Percentiles rank a stretch among this genome's conserved stretches.
These are phyloP conservation scores for Gulo gulo DNA, from an alignment of 2,113 vertebrate genomes.

Conservation along the genomic window DNA sequence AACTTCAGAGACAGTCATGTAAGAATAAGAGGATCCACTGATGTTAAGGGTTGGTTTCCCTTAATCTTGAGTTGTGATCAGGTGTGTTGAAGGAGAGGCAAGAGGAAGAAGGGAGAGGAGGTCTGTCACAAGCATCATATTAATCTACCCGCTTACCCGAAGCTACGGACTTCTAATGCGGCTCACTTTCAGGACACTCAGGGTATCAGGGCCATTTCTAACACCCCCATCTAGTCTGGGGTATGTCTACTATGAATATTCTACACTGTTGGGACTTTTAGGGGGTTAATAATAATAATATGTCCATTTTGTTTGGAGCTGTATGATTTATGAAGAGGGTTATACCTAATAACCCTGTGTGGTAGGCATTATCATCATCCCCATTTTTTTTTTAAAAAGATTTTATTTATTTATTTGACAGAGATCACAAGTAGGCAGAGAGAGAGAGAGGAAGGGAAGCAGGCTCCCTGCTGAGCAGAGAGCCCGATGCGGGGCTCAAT, in stretches of 20 bases:
- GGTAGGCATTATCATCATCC: neutral
- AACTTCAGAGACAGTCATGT: neutral
- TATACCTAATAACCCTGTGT: neutral
- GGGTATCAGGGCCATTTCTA: neutral
- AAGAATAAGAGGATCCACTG: neutral
- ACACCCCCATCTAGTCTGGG: neutral
- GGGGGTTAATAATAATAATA: neutral
- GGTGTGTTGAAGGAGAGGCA: neutral
- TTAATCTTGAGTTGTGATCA: neutral
- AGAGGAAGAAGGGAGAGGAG: neutral
- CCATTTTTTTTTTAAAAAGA: neutral
- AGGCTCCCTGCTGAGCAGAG: too few species aligned
- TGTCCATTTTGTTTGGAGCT: neutral
- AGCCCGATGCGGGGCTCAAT: too few species aligned
- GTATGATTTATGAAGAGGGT: neutral
- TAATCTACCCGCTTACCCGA: too few species aligned
- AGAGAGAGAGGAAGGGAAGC: too few species aligned
- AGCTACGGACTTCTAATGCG: neutral
- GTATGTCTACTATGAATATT: neutral
- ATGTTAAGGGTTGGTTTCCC: too few species aligned
- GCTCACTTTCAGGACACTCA: neutral
- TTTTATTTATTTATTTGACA: too few species aligned
- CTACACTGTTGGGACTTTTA: neutral
- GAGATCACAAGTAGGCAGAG: too few species aligned
- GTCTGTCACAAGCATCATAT: neutral